Evolutionary conservation across 2,888 invertebrate species (phyloP).

Genomic region (Tachina lurida): DNA sequence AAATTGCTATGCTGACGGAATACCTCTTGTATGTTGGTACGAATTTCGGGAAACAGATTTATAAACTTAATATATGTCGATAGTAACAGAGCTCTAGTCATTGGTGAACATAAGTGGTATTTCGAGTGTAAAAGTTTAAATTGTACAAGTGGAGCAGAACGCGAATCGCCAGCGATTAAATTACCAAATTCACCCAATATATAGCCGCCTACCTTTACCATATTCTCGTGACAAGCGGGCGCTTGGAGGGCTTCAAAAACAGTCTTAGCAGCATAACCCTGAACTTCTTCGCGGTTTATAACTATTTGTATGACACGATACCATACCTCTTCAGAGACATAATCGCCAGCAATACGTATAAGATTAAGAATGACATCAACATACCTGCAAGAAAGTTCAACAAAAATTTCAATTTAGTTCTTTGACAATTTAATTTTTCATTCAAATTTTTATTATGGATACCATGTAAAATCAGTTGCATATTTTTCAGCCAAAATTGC

Average conservation of each 20-base stretch:
- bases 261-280: constrained; percentile 99
- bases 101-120: constrained; percentile 98
- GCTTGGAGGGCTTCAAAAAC: constrained; percentile 99
- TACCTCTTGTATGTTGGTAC: constrained; percentile 96
- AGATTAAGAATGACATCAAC: constrained; percentile 99
- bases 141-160: constrained; percentile 98
- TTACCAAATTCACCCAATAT: constrained; percentile 99
- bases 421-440: background rate
- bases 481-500: constrained; percentile 99
- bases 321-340: constrained; percentile 99
- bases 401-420: background rate
- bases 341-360: constrained; percentile 99
- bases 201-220: constrained; percentile 99
- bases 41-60: constrained; percentile 99
- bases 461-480: constrained; percentile 99
- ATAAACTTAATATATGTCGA: constrained; percentile 99
- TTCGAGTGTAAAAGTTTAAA: constrained; percentile 99
- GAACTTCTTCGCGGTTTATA: constrained; percentile 99
- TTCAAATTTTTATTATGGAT: constrained; percentile 72
- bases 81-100: constrained; percentile 96
- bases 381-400: constrained; percentile 82
- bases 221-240: constrained; percentile 99
- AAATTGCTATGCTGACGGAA: constrained; percentile 97
- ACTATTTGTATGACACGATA: constrained; percentile 99
- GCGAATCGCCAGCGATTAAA: constrained; percentile 98